Base-by-base conservation (phyloP, 2,888 invertebrate genomes). In the Diogma glabrata region DNA sequence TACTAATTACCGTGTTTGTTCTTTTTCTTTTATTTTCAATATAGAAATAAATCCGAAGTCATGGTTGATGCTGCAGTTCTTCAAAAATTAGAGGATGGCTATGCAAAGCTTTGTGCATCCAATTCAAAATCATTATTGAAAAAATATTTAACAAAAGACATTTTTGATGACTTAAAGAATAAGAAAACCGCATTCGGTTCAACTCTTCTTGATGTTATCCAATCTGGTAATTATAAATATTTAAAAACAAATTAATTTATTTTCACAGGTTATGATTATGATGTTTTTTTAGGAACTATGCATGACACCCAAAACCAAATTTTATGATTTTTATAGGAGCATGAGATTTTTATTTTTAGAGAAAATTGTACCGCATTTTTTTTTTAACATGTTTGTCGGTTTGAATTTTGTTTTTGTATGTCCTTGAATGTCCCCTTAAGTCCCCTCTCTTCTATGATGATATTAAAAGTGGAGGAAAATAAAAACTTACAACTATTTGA, bases 121-220 rank as follows among this genome's bases (percentile, higher is more conserved):
- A 88, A 93, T 74, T 94, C 93, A 71, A 91, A 94, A 75, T 95
- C 94, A 55, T 80, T 97, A 72, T 76, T 96, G 77, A 96, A 95
- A 81, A 95, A 95, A 73, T 87, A 88, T 77, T 81, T 94, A 63
- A 87, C 90, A 69, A 84, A 83, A 75, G 90, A 91, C 66, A 76
- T 93, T 55, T 91, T 94, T 72, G 92, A 95, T 66, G 81, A 80
- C 64, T 79, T 92, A 58, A 95, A 95, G 79, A 85, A 81, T 72
- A 86, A 87, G 80, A 92, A 92, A 75, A 94, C 94, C 56, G 83
- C 85, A 59, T 91, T 95, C 69, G 92, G 91, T 61, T 93, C 94
- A 55, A 87, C 89, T 55, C 82, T 95, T 56, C 77, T 93, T 68
- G 94, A 95, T 74, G 87, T 88, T 66, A 89, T 95, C 71, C 94